These are phyloP conservation scores for Ciona savignyi DNA, from an alignment of 23 tunicate species.

Conservation along the genomic window DNA sequence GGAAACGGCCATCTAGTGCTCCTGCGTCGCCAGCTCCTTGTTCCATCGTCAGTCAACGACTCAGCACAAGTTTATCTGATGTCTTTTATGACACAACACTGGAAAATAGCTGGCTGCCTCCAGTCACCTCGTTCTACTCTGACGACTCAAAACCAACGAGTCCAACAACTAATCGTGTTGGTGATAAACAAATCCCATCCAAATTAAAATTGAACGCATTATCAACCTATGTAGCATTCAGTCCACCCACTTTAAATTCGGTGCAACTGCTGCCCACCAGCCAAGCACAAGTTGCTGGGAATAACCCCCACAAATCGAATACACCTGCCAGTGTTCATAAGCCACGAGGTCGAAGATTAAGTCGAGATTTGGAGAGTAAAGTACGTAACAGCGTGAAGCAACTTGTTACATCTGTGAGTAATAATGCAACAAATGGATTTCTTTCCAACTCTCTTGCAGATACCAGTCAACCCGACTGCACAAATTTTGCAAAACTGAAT, in stretches of 20 bases:
- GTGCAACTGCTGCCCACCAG: neutral
- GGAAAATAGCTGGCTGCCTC: neutral
- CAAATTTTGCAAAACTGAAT: neutral
- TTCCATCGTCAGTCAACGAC: neutral
- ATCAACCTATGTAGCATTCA: slow-evolving; percentile 25
- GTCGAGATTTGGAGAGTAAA: slow-evolving; percentile 10
- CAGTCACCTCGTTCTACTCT: neutral
- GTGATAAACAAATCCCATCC: neutral
- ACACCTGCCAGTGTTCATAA: no score
- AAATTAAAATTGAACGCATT: neutral
- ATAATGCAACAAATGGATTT: neutral
- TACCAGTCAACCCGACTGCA: neutral
- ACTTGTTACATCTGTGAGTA: slow-evolving; percentile 1
- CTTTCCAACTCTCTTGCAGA: neutral
- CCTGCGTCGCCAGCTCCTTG: slow-evolving; percentile 20
- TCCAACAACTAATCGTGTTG: neutral
- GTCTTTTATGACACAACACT: slow-evolving; percentile 46
- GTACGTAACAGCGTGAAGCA: slow-evolving; percentile 2
- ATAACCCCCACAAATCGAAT: neutral
- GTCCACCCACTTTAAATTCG: slow-evolving; percentile 29
- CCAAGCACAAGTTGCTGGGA: neutral
- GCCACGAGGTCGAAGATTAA: neutral
- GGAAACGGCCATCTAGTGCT: slow-evolving; percentile 1
- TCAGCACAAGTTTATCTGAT: slow-evolving; percentile 51
- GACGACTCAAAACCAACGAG: neutral